phyloP scores from a whole-genome alignment of 2,113 vertebrate species.

The Polyodon spathula region DNA sequence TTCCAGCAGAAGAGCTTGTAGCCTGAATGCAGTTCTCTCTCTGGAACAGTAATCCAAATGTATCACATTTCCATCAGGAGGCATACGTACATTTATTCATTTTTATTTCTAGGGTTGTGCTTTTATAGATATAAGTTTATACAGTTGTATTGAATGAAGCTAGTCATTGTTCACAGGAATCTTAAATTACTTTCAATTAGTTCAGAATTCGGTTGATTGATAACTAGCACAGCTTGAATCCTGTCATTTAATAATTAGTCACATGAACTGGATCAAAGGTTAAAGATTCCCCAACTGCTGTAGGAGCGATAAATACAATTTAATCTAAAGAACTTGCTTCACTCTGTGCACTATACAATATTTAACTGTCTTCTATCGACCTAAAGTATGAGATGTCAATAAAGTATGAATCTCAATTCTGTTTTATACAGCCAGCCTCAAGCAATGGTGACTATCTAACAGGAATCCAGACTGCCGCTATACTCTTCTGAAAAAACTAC shows the following conservation, averaged over 20 bases:
- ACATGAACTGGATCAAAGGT: conserved; percentile 32
- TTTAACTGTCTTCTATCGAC: conserved; percentile 37
- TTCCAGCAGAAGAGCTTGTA: too few relatives aligned
- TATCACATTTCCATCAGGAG: too few relatives aligned
- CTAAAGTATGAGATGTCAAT: conserved; percentile 22
- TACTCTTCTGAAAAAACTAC: too few relatives aligned
- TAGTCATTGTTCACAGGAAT: conserved; percentile 31
- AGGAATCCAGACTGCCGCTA: too few relatives aligned
- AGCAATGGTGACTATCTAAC: too few relatives aligned
- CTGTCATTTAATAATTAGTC: conserved; percentile 33
- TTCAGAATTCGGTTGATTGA: conserved; percentile 36
- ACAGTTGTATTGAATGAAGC: not conserved
- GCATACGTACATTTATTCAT: too few relatives aligned
- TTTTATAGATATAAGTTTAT: too few relatives aligned
- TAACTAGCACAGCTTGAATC: conserved; percentile 36
- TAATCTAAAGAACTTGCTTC: conserved; percentile 33
- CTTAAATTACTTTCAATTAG: conserved; percentile 54
- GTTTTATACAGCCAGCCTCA: conserved; percentile 13
- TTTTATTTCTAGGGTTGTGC: too few relatives aligned
- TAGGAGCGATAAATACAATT: conserved; percentile 32
- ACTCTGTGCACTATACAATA: conserved; percentile 31
- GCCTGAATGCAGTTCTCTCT: too few relatives aligned
- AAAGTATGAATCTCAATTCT: conserved; percentile 15
- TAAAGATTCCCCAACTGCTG: conserved; percentile 22
- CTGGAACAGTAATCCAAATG: too few relatives aligned